Conservation (phyloP, 1,140 invertebrate genomes). For the Lepidurus packardi region DNA sequence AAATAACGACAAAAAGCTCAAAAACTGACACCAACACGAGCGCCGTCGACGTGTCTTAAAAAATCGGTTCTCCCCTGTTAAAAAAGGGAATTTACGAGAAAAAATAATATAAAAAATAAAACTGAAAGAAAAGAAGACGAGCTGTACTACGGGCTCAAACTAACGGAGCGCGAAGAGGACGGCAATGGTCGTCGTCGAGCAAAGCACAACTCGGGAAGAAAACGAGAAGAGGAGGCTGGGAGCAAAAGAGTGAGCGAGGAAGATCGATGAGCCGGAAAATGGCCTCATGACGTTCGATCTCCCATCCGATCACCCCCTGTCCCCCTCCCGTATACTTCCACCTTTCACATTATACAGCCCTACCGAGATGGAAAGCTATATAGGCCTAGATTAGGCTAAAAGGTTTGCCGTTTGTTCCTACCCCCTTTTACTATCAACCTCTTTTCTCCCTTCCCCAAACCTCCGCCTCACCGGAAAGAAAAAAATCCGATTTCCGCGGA, state of each 20-base stretch:
- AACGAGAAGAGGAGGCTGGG: slow-evolving; percentile 12
- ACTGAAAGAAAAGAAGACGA: not conserved
- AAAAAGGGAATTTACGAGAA: not conserved
- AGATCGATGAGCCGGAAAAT: slow-evolving; percentile 21
- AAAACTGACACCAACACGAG: not conserved
- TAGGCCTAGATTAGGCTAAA: slow-evolving; percentile 21
- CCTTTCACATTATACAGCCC: slow-evolving; percentile 10
- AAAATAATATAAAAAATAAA: not conserved
- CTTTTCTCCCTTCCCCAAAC: not conserved
- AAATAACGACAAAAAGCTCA: not conserved
- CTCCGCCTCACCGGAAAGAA: not conserved
- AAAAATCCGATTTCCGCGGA: too few relatives aligned
- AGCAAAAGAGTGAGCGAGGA: slow-evolving; percentile 9
- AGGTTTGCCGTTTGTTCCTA: slow-evolving; percentile 21
- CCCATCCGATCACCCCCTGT: not conserved
- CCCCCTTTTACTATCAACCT: not conserved
- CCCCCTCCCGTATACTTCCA: not conserved
- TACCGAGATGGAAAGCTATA: slow-evolving; percentile 11
- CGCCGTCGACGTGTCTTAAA: not conserved
- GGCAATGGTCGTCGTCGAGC: slow-evolving; percentile 4
- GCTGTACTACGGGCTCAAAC: not conserved
- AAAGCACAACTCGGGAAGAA: slow-evolving; percentile 10
- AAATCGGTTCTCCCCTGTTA: not conserved
- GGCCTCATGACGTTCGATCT: slow-evolving; percentile 9
- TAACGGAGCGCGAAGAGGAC: slow-evolving; percentile 13